Conservation (phyloP, 1,140 invertebrate species). For the Cherax destructor region DNA sequence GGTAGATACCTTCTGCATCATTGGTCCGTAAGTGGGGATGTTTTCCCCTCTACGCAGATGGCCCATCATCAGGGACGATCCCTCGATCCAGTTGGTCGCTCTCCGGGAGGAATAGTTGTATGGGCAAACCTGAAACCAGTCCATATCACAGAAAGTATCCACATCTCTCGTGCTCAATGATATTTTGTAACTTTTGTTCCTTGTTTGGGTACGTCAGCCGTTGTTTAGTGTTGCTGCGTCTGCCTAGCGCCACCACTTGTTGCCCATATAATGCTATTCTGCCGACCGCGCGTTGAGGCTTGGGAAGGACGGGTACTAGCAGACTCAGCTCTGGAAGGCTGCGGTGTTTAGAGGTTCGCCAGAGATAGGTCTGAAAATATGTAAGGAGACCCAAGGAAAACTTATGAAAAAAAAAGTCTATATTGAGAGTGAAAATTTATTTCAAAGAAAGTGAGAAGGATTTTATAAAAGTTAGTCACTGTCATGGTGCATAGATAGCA, state of each 20-base stretch:
- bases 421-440: conserved; percentile 1
- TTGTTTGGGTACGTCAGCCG: conserved; percentile 53
- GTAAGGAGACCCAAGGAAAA: background rate
- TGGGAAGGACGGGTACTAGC: conserved; percentile 61
- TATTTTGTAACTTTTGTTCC: conserved; percentile 59
- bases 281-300: conserved; percentile 62
- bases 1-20: conserved; percentile 25
- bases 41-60: conserved; percentile 40
- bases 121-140: conserved; percentile 69
- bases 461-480: conserved; percentile 1
- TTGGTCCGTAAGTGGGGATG: conserved; percentile 27
- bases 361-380: background rate
- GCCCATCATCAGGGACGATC: conserved; percentile 54
- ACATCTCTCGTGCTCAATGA: conserved; percentile 66
- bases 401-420: background rate
- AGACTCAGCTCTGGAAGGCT: conserved; percentile 61
- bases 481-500: background rate
- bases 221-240: conserved; percentile 48
- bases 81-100: conserved; percentile 58
- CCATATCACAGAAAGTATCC: conserved; percentile 68
- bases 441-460: background rate
- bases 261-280: conserved; percentile 68
- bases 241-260: conserved; percentile 37
- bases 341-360: background rate
- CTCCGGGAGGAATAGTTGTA: conserved; percentile 66